Evolutionary conservation across 2,888 invertebrate species (phyloP), one percentile per base, ranked within the genome.

Genomic region (Muscina levida): DNA sequence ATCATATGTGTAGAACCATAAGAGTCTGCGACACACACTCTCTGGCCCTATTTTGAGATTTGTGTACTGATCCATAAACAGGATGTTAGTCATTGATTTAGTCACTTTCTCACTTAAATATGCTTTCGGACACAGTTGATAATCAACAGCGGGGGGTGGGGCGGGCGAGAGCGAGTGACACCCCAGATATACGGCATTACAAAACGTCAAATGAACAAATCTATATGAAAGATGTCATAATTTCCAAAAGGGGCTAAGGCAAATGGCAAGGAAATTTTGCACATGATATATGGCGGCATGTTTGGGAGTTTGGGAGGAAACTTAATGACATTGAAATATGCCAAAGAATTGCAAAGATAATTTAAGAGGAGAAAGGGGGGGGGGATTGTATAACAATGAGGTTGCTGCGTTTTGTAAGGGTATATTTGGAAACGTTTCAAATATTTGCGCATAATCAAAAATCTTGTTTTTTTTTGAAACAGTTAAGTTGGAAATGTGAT

Each of bases 11-110:
- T 44, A 44, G 6, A 44, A 10, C 37, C 37, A 37, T 37, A 42
- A n/a, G 17, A n/a, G n/a, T n/a, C n/a, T n/a, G n/a, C n/a, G n/a
- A n/a, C n/a, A n/a, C 17, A 46, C 46, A 8, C 15, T 17, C 15
- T 17, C 46, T 2, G 15, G 15, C n/a, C 42, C 46, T 17, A 5
- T 3, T n/a, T 75, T 79, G 79, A 72, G 77, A 82, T 76, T 78
- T 83, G 82, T 78, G 75, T 73, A 82, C 76, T 79, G 82, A 82
- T 77, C 77, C 83, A 79, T 83, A 79, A 79, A 82, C 71, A 80
- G 77, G 80, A 73, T 80, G 80, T 80, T 80, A 80, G 80, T 74
- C 77, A 77, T 80, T 77, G 80, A 80, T 80, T 80, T 80, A 80
- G 80, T 77, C 80, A 80, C 80, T 80, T 80, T 80, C 73, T 73